Percentiles rank a stretch among this genome's conserved stretches.
Evolutionary conservation across 2,113 vertebrate genomes (phyloP).

Genomic region (Varanus komodoensis): DNA sequence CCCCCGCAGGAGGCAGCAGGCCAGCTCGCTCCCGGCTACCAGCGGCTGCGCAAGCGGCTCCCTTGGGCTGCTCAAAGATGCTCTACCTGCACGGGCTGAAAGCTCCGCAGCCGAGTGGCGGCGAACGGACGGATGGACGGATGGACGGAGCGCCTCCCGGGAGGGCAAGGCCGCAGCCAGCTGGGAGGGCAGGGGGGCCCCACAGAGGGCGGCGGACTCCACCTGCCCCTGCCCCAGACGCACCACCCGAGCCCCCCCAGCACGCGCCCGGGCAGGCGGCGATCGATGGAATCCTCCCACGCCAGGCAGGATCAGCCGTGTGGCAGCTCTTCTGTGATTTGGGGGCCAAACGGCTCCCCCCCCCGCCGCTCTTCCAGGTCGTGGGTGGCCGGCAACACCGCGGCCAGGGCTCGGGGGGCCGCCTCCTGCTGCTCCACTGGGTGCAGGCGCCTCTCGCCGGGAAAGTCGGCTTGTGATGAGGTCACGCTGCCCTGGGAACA

Average conservation of each 20-base stretch:
- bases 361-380: no score
- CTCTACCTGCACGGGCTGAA: background rate
- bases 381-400: no score
- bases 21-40: background rate
- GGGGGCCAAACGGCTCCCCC: background rate
- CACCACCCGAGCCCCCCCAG: background rate
- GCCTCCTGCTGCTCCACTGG: no score
- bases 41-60: background rate
- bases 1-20: no score
- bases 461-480: no score
- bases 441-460: no score
- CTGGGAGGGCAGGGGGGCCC: no score
- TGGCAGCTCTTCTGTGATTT: background rate
- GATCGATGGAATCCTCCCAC: background rate
- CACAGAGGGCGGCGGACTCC: no score
- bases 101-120: background rate
- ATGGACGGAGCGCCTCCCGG: background rate
- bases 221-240: no score
- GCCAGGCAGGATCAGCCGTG: background rate
- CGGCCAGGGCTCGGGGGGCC: no score
- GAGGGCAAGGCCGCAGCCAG: no score
- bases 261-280: background rate
- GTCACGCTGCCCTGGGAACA: no score
- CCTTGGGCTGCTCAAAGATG: background rate
- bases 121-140: background rate